These are phyloP conservation scores for Catharus ustulatus DNA, from an alignment of 2,797 vertebrate genomes.

Conservation along the genomic window DNA sequence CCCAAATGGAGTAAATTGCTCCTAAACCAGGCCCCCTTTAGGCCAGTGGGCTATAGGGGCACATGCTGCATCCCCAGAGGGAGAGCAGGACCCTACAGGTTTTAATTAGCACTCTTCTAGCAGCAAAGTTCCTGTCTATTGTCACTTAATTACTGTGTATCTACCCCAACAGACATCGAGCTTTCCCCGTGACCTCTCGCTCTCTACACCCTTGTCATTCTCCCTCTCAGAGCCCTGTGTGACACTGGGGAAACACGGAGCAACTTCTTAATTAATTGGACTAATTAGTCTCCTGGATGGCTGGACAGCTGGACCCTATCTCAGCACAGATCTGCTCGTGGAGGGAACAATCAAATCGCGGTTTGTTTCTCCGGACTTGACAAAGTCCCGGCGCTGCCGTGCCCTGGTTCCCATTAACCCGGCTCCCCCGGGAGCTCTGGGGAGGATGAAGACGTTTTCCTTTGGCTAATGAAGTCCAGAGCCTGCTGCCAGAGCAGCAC, in stretches of 20 bases:
- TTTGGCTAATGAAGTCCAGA: not conserved
- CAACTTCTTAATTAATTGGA: conserved; percentile 88
- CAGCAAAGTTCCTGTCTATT: conserved; percentile 55
- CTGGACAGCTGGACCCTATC: conserved; percentile 90
- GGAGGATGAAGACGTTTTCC: conserved; percentile 16
- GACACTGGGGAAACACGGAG: conserved; percentile 71
- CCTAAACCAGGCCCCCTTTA: not conserved
- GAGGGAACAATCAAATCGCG: conserved; percentile 37
- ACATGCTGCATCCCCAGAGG: not conserved
- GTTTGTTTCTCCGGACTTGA: conserved; percentile 30
- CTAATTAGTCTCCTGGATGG: conserved; percentile 88
- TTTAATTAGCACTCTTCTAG: conserved; percentile 61
- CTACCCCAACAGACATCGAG: conserved; percentile 46
- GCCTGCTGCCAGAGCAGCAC: not conserved
- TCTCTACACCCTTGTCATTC: conserved; percentile 64
- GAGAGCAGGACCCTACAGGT: conserved; percentile 31
- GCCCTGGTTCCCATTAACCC: conserved; percentile 40
- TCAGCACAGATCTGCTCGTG: conserved; percentile 19
- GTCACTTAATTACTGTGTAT: conserved; percentile 67
- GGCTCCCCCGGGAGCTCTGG: not conserved
- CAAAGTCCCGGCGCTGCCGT: not conserved
- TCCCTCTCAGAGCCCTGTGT: conserved; percentile 53
- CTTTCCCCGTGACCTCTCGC: conserved; percentile 57
- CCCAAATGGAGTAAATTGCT: not conserved
- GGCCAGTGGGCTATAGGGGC: not conserved